Percentiles rank a stretch among this genome's conserved stretches.
phyloP scores from a whole-genome alignment of 2,888 invertebrate species.

The Melieria picta region DNA sequence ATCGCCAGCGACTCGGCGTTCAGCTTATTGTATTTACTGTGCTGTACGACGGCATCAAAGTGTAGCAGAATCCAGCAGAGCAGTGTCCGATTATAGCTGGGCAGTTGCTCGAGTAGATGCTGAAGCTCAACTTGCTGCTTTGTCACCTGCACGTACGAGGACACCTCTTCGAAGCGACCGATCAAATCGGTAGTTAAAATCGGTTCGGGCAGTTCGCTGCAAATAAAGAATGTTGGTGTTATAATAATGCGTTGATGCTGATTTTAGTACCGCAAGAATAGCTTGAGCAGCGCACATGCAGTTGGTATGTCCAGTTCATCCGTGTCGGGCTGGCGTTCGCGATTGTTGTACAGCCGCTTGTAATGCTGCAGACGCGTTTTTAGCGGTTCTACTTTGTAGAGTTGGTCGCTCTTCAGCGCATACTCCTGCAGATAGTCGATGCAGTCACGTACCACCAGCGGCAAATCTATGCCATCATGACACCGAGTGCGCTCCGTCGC shows the following conservation, averaged over 20 bases:
- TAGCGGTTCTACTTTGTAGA: slow-evolving; percentile 88
- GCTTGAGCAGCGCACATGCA: slow-evolving; percentile 86
- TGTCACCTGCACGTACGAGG: slow-evolving; percentile 76
- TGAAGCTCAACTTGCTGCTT: slow-evolving; percentile 77
- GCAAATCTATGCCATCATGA: slow-evolving; percentile 92
- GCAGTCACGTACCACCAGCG: slow-evolving; percentile 92
- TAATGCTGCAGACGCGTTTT: slow-evolving; percentile 88
- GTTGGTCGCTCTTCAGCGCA: slow-evolving; percentile 78
- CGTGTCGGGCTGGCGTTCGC: slow-evolving; percentile 74
- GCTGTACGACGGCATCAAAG: slow-evolving; percentile 80
- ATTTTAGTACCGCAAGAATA: slow-evolving; percentile 76
- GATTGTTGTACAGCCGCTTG: slow-evolving; percentile 84
- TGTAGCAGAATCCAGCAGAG: slow-evolving; percentile 88
- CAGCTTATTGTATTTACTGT: slow-evolving; percentile 83
- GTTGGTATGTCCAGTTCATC: slow-evolving; percentile 90
- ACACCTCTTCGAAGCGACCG: slow-evolving; percentile 89
- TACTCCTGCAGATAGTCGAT: slow-evolving; percentile 84
- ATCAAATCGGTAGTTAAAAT: slow-evolving; percentile 85
- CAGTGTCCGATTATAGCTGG: slow-evolving; percentile 77
- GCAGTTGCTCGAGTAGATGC: slow-evolving; percentile 77
- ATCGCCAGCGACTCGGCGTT: slow-evolving; percentile 85
- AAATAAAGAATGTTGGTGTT: slow-evolving; percentile 34
- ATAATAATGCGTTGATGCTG: no score
- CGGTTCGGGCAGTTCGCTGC: slow-evolving; percentile 88
- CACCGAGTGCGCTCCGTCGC: slow-evolving; percentile 90